Evolutionary conservation across 2,888 invertebrate species (phyloP), one percentile per base, ranked within the genome.

Genomic region (Acanthoscelides obtectus): DNA sequence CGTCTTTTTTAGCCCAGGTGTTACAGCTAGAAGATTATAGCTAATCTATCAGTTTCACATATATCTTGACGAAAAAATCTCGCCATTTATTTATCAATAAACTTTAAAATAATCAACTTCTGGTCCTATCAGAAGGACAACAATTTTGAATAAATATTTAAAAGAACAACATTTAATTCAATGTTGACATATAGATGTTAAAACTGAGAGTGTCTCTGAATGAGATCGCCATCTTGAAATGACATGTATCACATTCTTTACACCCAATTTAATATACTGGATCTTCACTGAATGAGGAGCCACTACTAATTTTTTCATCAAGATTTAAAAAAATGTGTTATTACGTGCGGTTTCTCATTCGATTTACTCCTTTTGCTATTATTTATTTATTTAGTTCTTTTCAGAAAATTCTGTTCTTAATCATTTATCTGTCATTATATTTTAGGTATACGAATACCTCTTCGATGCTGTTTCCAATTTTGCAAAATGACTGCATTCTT

Each of bases 1-100:
- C 22, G 12, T 78, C 77, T 75, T 74, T 70, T 66, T 81, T 81
- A 81, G 83, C 83, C 81, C 80, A 81, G 83, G 81, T 83, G 80
- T 82, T 82, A 79, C 81, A 83, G 83, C 83, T 81, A 75, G 70
- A 70, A 68, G 63, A 72, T 70, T 71, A 70, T 73, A 73, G 69
- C 75, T 75, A 75, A 68, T 72, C 73, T 74, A 72, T 73, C 69
- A 73, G 25, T 72, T 72, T 73, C 73, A 74, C 74, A 72, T 75
- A 72, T 70, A 76, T 69, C 73, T 74, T 68, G 73, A 76, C 76
- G 75, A 72, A 70, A 65, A 20, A 66, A 45, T 12, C 63, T 71
- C 69, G 69, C 27, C 65, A 73, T 72, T 72, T 65, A 74, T 68
- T 71, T 73, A 69, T 74, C 65, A 22, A 74, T 76, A 75, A 74